A percentile compares a stretch with the other conserved stretches of the same genome.
phyloP scores from a whole-genome alignment of 2,888 invertebrate genomes.

The Crioceris asparagi region DNA sequence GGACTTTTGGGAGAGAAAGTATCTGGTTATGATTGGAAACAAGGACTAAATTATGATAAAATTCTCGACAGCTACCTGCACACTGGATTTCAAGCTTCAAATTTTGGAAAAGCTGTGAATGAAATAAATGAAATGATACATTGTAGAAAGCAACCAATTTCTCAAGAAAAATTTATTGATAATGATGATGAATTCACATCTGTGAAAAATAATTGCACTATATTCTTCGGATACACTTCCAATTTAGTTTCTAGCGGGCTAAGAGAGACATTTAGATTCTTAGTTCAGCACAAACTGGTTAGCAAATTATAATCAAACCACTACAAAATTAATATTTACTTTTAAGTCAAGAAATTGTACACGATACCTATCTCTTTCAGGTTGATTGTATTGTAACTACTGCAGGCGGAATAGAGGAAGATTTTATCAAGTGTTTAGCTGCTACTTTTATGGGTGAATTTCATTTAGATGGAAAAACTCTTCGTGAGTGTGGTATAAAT shows the following conservation, averaged over 20 bases:
- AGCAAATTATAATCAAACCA: neutral
- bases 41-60: conserved; percentile 75
- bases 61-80: conserved; percentile 67
- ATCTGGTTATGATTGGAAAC: conserved; percentile 87
- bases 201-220: conserved; percentile 74
- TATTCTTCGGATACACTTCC: conserved; percentile 94
- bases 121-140: conserved; percentile 90
- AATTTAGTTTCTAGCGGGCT: conserved; percentile 93
- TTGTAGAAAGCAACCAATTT: conserved; percentile 57
- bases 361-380: conserved; percentile 37
- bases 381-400: conserved; percentile 95
- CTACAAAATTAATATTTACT: too few species aligned
- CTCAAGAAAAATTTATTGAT: conserved; percentile 53
- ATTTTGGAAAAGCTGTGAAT: conserved; percentile 79
- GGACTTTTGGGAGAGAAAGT: conserved; percentile 42
- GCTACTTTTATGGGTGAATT: conserved; percentile 93
- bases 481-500: conserved; percentile 82
- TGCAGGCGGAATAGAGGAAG: conserved; percentile 97
- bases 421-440: conserved; percentile 95
- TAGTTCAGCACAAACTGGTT: conserved; percentile 73
- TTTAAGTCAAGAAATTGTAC: conserved; percentile 4
- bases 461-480: conserved; percentile 62
- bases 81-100: conserved; percentile 97
- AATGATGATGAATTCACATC: conserved; percentile 73
- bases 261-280: conserved; percentile 78